Conservation (phyloP, 2,797 vertebrate genomes). For the Ficedula albicollis region DNA sequence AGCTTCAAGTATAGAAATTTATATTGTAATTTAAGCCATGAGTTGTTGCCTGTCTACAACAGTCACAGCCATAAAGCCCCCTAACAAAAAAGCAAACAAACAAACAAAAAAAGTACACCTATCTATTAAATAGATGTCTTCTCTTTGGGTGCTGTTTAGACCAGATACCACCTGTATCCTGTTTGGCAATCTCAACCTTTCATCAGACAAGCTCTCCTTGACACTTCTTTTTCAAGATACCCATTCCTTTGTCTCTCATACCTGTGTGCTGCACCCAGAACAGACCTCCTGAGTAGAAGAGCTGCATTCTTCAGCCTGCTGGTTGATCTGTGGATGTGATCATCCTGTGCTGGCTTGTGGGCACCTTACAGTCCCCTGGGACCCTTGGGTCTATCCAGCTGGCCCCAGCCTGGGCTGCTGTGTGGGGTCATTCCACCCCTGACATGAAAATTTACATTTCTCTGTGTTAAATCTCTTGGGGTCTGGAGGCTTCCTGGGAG, state of each 20-base stretch:
- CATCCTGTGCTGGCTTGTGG: background rate
- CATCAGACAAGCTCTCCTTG: background rate
- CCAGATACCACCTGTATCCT: background rate
- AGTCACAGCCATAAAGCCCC: background rate
- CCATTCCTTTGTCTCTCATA: background rate
- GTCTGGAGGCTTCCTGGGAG: background rate
- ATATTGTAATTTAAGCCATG: accelerated
- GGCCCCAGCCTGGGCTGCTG: background rate
- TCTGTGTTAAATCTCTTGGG: background rate
- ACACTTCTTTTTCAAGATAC: background rate
- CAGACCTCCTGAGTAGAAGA: background rate
- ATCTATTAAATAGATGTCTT: background rate
- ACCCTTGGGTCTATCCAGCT: background rate
- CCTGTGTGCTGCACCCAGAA: background rate
- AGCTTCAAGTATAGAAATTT: background rate
- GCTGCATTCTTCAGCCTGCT: background rate
- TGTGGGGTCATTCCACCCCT: background rate
- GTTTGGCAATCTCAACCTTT: background rate
- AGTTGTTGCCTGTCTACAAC: accelerated
- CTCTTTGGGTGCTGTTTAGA: background rate
- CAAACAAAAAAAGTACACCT: background rate
- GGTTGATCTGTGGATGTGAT: background rate
- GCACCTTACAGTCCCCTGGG: accelerated
- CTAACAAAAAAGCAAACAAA: background rate
- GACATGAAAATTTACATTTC: background rate